Conservation (phyloP, 2,888 invertebrate species). For the Ametastegia equiseti region DNA sequence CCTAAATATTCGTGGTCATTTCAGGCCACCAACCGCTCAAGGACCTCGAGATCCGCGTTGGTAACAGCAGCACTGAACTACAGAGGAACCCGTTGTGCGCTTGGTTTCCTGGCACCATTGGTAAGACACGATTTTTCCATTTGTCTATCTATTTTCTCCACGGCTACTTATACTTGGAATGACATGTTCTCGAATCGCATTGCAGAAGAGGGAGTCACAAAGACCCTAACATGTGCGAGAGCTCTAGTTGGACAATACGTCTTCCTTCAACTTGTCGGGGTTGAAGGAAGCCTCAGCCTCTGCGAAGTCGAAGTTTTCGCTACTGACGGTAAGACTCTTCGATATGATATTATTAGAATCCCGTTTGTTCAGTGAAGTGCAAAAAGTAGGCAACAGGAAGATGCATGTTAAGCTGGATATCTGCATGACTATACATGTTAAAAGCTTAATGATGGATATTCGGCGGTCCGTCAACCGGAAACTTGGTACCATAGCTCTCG, state of each 20-base stretch:
- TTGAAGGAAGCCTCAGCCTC: conserved; percentile 91
- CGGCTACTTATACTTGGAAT: neutral
- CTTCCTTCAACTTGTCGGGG: conserved; percentile 92
- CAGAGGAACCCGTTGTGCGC: conserved; percentile 94
- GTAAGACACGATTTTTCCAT: conserved; percentile 75
- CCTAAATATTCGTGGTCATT: conserved; percentile 49
- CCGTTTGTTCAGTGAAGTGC: neutral
- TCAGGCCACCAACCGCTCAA: conserved; percentile 91
- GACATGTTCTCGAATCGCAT: conserved; percentile 54
- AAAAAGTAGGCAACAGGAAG: too few relatives aligned
- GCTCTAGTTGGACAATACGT: conserved; percentile 92
- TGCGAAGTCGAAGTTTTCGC: conserved; percentile 96
- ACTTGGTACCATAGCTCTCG: neutral
- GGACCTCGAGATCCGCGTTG: conserved; percentile 93
- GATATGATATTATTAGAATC: neutral
- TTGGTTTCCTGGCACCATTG: conserved; percentile 94
- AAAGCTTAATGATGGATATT: neutral
- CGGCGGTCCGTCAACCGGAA: conserved; percentile 26
- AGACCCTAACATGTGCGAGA: conserved; percentile 91
- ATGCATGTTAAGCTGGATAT: too few relatives aligned
- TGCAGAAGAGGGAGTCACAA: conserved; percentile 93
- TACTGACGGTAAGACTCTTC: conserved; percentile 84
- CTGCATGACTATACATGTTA: neutral
- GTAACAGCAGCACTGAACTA: conserved; percentile 91
- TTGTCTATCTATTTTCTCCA: neutral